Evolutionary conservation across 1,140 invertebrate genomes (phyloP), one percentile per base, ranked within the genome.

Genomic region (Andricus grossulariae): DNA sequence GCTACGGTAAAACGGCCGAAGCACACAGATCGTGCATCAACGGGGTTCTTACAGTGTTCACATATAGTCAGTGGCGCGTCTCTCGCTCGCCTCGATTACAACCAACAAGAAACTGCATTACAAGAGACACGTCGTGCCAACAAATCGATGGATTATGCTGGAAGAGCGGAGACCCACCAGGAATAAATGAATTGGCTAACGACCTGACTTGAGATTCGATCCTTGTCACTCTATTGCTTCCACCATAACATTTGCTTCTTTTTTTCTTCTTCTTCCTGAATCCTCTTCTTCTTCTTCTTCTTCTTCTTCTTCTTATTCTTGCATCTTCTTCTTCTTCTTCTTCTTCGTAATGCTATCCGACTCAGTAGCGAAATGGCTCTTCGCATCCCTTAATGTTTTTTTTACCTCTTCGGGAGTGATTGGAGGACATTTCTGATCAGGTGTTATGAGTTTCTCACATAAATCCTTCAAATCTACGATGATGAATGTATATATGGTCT

Each of bases 91-190:
- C 82, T 88, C 89, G 88, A 89, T 90, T 89, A 90, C 88, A 89
- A 89, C 75, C 82, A 73, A 75, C 86, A 90, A 90, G 87, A 90
- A 90, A 82, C 79, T 79, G 81, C 86, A 88, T 90, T 88, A 90
- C 88, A 90, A 84, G 87, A 82, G 83, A 87, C 88, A 87, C 86
- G 85, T 74, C 84, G 85, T 81, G 88, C 88, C 88, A 88, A 89
- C 88, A 90, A 90, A 90, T 90, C 88, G 89, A 88, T 84, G 81
- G 85, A 90, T 89, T 90, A 90, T 90, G 84, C 88, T 81, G 78
- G 79, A 82, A 82, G 83, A 82, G 83, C 80, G 73, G 82, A 82
- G 81, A 83, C 83, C 86, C 83, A 85, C 81, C 85, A 80, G 80
- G 87, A 89, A 89, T 89, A 89, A 89, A 89, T 89, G 88, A 89